These are phyloP conservation scores for Fulmarus glacialis DNA, from an alignment of 2,113 vertebrate genomes.

Conservation along the genomic window DNA sequence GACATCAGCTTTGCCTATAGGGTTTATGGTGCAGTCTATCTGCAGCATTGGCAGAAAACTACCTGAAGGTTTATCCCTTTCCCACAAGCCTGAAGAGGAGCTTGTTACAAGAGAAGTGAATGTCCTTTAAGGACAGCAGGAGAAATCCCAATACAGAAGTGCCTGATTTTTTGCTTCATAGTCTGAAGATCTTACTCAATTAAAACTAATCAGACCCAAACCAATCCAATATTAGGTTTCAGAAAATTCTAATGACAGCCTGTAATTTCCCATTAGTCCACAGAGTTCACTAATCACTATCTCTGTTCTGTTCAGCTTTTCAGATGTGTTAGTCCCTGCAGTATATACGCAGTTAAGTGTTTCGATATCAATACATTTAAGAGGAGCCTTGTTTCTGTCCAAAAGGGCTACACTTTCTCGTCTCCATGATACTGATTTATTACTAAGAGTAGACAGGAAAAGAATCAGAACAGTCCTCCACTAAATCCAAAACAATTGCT, in stretches of 20 bases:
- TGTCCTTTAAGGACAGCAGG: neutral
- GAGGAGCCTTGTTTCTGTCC: neutral
- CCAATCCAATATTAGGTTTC: neutral
- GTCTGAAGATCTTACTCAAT: neutral
- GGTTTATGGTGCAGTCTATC: slow-evolving; percentile 21
- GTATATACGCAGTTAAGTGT: neutral
- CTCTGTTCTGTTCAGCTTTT: neutral
- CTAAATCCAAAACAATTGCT: neutral
- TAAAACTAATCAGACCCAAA: neutral
- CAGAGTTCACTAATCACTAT: neutral
- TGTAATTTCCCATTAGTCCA: neutral
- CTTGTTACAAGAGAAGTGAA: neutral
- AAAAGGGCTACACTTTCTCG: neutral
- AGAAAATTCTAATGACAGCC: neutral
- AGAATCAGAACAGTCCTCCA: neutral
- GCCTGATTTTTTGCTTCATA: neutral
- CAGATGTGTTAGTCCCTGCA: neutral
- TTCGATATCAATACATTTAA: neutral
- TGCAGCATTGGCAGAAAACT: slow-evolving; percentile 28
- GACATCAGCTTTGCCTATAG: slow-evolving; percentile 15
- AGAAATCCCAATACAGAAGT: neutral
- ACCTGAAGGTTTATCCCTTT: neutral
- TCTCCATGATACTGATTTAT: neutral
- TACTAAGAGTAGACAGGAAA: neutral
- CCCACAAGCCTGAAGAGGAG: neutral